Percentiles rank a stretch among this genome's conserved stretches.
These are phyloP conservation scores for Aleadryas rufinucha DNA, from an alignment of 2,113 vertebrate genomes.

Conservation along the genomic window DNA sequence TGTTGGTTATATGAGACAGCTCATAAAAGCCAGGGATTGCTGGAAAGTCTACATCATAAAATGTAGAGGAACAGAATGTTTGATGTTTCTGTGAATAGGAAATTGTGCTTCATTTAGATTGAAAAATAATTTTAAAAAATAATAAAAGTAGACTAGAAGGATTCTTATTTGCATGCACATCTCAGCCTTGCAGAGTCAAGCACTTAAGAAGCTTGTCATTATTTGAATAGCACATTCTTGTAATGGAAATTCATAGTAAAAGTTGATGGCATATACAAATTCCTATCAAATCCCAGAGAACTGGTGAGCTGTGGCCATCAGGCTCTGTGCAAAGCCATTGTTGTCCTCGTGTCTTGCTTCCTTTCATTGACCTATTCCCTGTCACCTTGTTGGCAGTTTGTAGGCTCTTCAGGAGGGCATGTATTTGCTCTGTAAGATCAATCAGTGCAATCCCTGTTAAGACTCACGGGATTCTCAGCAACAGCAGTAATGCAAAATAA, in stretches of 20 bases:
- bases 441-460: neutral
- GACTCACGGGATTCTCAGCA: neutral
- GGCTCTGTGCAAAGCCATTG: neutral
- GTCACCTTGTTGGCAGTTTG: neutral
- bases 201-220: neutral
- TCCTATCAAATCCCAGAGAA: neutral
- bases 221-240: neutral
- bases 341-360: neutral
- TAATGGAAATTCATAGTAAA: neutral
- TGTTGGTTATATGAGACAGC: neutral
- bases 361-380: neutral
- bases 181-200: neutral
- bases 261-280: neutral
- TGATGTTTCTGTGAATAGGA: neutral
- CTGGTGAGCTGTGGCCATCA: neutral
- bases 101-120: neutral
- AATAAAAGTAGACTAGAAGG: neutral
- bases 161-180: neutral
- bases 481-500: neutral
- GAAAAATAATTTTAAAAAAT: neutral
- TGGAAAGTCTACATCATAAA: neutral
- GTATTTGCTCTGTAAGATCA: accelerated
- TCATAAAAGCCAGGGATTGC: neutral
- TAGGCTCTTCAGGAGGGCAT: neutral
- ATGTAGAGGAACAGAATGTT: neutral